These are phyloP conservation scores for Gymnosoma rotundatum DNA, from an alignment of 2,888 invertebrate species.

Conservation along the genomic window DNA sequence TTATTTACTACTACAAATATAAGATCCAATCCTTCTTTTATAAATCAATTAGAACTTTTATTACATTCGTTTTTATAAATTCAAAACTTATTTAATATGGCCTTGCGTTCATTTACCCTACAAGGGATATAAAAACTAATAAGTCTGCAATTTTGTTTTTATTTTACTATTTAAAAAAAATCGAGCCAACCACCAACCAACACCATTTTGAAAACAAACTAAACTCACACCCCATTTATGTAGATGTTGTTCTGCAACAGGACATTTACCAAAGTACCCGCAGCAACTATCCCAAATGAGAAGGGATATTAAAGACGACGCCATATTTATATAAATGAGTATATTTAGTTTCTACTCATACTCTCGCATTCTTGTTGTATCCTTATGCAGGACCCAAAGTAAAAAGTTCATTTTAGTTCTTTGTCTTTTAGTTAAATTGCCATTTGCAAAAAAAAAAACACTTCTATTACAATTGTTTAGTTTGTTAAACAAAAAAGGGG, in stretches of 20 bases:
- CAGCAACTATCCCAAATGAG: conserved; percentile 43
- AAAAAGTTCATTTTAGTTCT: conserved; percentile 54
- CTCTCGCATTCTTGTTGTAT: not conserved
- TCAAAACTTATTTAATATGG: not conserved
- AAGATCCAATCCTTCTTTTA: conserved; percentile 56
- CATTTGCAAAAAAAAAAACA: conserved; percentile 58
- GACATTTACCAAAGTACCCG: conserved; percentile 41
- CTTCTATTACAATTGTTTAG: conserved; percentile 52
- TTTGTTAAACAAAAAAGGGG: conserved; percentile 18
- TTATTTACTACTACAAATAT: conserved; percentile 27
- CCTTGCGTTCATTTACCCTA: not conserved
- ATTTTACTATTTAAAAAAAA: conserved; percentile 9
- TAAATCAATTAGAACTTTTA: conserved; percentile 65
- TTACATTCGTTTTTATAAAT: conserved; percentile 38
- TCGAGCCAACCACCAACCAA: conserved; percentile 19
- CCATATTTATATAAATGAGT: conserved; percentile 57
- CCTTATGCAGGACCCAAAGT: conserved; percentile 49
- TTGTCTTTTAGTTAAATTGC: conserved; percentile 63
- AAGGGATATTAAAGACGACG: conserved; percentile 55
- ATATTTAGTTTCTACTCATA: conserved; percentile 20
- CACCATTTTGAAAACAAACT: conserved; percentile 2
- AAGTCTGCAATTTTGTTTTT: conserved; percentile 3
- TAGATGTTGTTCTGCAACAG: conserved; percentile 48
- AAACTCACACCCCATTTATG: conserved; percentile 32
- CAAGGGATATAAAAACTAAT: conserved; percentile 10